Base-by-base conservation (phyloP, 2,888 invertebrate genomes). In the Leucoptera coffeella region DNA sequence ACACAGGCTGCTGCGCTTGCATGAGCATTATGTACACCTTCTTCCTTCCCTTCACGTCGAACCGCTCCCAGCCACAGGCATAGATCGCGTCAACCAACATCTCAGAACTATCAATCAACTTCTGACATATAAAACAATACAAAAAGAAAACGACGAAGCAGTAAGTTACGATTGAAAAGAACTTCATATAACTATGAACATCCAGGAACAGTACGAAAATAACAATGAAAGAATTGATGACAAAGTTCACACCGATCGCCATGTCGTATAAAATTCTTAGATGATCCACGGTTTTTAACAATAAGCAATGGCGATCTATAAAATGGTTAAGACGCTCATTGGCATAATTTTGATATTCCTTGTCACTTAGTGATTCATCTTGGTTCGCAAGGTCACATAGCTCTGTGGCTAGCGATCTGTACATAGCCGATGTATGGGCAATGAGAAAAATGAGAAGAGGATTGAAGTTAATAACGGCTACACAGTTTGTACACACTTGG, bases 41-140 rank as follows among this genome's bases (percentile, higher is more conserved):
- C 32, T 46, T 58, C 37, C 45, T 47, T 22, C 61, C 55, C 1
- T 42, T 50, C 8, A 47, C 10, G 10, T 41, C 40, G 25, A 62
- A 62, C 4, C 51, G 54, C 34, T 67, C 62, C 67, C 67, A 67
- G 0, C 65, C 65, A 32, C 67, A 64, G 22, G 50, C 40, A 29
- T 62, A 65, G 1, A 62, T 48, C 0, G 60, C 45, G 3, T 32
- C 44, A 30, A 56, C 60, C 23, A 61, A 65, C 2, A 31, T 28
- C 31, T 58, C 56, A 1, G 64, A 47, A 3, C 57, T 53, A 30
- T 60, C 51, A 3, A 53, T 50, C 31, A 65, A 32, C 14, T 41
- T 41, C 32, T 67, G 67, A 32, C 65, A 48, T 2, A 64, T 40
- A 20, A 49, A 57, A 34, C 62, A 64, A 30, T 65, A 65, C 11